A percentile compares a stretch with the other conserved stretches of the same genome.
Evolutionary conservation across 2,113 vertebrate genomes (phyloP).

Genomic region (Apodemus speciosus): DNA sequence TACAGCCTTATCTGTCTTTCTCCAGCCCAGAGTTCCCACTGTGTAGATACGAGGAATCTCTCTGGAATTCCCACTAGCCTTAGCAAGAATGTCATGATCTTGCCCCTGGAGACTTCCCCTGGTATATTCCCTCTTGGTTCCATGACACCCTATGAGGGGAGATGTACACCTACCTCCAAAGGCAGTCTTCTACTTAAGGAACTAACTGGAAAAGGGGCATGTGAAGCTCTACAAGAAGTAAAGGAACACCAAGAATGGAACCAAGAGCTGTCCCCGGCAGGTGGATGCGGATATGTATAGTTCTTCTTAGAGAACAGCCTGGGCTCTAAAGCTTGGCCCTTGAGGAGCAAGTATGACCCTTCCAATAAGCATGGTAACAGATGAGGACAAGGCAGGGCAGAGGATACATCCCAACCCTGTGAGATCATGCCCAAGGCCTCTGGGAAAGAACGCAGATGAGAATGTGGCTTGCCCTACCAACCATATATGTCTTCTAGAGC

Average conservation of each 20-base stretch:
- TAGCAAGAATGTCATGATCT: neutral
- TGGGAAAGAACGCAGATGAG: neutral
- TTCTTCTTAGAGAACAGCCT: neutral
- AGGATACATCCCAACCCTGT: neutral
- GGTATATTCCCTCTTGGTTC: neutral
- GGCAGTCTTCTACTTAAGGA: neutral
- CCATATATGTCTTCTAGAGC: neutral
- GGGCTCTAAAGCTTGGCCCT: neutral
- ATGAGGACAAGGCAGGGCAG: neutral
- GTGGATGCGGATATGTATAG: neutral
- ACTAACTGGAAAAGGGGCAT: no score
- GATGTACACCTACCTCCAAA: neutral
- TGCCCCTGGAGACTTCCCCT: neutral
- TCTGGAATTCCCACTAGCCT: neutral
- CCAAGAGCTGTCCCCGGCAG: neutral
- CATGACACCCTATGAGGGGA: neutral
- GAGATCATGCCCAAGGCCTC: neutral
- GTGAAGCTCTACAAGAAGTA: neutral
- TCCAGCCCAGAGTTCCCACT: neutral
- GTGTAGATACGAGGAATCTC: neutral
- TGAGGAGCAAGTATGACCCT: no score
- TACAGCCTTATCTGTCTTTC: neutral
- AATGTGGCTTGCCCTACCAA: neutral
- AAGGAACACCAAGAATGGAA: neutral
- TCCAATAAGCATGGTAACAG: no score